These are phyloP conservation scores for Elmis aenea DNA, from an alignment of 2,888 invertebrate genomes.

Conservation along the genomic window DNA sequence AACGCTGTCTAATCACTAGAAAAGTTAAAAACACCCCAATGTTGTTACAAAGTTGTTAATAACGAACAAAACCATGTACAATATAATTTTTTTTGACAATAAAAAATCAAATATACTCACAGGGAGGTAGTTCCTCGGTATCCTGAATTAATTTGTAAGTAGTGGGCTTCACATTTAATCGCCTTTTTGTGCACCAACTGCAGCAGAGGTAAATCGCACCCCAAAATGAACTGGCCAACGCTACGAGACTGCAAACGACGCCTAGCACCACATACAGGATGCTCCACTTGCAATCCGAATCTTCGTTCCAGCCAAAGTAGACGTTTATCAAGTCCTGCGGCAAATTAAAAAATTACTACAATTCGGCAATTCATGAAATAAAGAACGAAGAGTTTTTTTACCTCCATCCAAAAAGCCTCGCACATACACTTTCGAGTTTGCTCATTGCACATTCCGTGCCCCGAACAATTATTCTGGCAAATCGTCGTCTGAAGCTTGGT, in stretches of 20 bases:
- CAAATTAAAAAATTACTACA: conserved; percentile 6
- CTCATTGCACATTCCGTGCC: conserved; percentile 85
- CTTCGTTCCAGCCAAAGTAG: conserved; percentile 37
- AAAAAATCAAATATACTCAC: conserved; percentile 45
- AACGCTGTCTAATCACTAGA: too few relatives aligned
- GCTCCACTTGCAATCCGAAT: conserved; percentile 79
- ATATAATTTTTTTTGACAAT: not conserved
- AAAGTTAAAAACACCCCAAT: too few relatives aligned
- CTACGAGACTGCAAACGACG: conserved; percentile 54
- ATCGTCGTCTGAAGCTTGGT: conserved; percentile 75
- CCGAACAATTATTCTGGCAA: conserved; percentile 90
- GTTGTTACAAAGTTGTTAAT: conserved; percentile 1
- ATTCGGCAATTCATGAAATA: not conserved
- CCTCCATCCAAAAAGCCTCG: conserved; percentile 95
- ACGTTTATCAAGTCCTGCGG: conserved; percentile 37
- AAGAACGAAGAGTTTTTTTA: conserved; percentile 18
- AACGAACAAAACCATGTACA: conserved; percentile 7
- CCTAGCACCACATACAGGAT: conserved; percentile 86
- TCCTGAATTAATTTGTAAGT: conserved; percentile 69
- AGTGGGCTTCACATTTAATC: conserved; percentile 52
- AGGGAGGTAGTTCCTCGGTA: conserved; percentile 60
- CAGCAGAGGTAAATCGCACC: conserved; percentile 60
- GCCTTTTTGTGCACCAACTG: conserved; percentile 48
- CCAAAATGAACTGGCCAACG: conserved; percentile 59
- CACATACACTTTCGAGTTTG: conserved; percentile 80